Evolutionary conservation across 2,888 invertebrate species (phyloP), one percentile per base, ranked within the genome.

Genomic region (Acanthoscelides obtectus): DNA sequence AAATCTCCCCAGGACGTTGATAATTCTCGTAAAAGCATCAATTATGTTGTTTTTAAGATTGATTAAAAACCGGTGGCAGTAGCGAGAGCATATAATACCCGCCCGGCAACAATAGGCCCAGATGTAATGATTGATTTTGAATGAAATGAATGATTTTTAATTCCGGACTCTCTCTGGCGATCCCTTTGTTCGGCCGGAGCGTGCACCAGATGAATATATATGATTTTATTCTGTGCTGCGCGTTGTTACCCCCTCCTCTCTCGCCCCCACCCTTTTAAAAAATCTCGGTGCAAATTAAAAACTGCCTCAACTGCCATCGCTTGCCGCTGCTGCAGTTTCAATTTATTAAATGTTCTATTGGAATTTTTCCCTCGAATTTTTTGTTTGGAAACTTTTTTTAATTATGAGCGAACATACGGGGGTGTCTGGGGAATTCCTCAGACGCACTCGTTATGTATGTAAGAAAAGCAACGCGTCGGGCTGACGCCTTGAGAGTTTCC

Each of bases 121-220:
- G 80, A 81, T 80, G 83, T 80, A 81, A 82, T 84, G 83, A 84
- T 84, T 84, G 84, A 84, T 84, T 84, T 82, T 81, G 82, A 81
- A 83, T 82, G 82, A 83, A 83, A 83, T 82, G 83, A 83, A 84
- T 83, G 84, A 84, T 85, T 85, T 85, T 85, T 85, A 85, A 85
- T 85, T 85, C 80, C 81, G 79, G 79, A 78, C 78, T 80, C 77
- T 80, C 77, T 77, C 79, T 75, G 76, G 5, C 25, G 25, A 25
- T 79, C 80, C 80, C 20, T 82, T 84, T 83, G 83, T 84, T 82
- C 80, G 80, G 74, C 75, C 72, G 79, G 75, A 81, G 80, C 80
- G 82, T 81, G 79, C 79, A 77, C 76, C 77, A 79, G 82, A 83
- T 81, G 83, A 82, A 82, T 84, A 82, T 84, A 82, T 84, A 84